These are phyloP conservation scores for Etheostoma spectabile DNA, from an alignment of 2,113 vertebrate genomes.

Conservation along the genomic window DNA sequence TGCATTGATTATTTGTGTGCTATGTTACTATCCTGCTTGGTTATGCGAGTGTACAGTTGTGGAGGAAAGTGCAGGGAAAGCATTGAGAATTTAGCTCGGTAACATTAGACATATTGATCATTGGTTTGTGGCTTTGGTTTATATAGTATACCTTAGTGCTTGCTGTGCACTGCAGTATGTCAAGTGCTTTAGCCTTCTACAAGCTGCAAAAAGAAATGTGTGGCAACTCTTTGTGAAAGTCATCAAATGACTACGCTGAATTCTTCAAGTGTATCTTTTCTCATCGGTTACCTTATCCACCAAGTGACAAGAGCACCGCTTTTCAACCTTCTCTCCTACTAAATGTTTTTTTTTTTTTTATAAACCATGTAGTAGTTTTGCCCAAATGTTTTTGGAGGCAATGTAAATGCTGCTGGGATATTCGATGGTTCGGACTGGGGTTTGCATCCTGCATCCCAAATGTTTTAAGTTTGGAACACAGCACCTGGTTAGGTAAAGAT, in stretches of 20 bases:
- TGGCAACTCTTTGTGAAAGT: neutral
- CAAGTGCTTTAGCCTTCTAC: neutral
- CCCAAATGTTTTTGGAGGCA: neutral
- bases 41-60: neutral
- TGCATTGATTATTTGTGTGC: constrained; percentile 45
- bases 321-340: neutral
- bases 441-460: neutral
- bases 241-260: neutral
- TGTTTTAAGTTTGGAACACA: neutral
- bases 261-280: neutral
- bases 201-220: neutral
- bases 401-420: no score
- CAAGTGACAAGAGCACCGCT: neutral
- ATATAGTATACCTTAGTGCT: constrained; percentile 1
- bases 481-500: neutral
- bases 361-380: neutral
- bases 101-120: constrained; percentile 52
- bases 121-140: constrained; percentile 6
- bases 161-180: constrained; percentile 4
- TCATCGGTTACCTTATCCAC: neutral
- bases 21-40: constrained; percentile 24
- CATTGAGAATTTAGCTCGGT: neutral
- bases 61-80: constrained; percentile 2
- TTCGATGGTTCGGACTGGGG: neutral
- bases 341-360: neutral